Conservation (phyloP, 2,113 vertebrate genomes). For the Zeus faber region DNA sequence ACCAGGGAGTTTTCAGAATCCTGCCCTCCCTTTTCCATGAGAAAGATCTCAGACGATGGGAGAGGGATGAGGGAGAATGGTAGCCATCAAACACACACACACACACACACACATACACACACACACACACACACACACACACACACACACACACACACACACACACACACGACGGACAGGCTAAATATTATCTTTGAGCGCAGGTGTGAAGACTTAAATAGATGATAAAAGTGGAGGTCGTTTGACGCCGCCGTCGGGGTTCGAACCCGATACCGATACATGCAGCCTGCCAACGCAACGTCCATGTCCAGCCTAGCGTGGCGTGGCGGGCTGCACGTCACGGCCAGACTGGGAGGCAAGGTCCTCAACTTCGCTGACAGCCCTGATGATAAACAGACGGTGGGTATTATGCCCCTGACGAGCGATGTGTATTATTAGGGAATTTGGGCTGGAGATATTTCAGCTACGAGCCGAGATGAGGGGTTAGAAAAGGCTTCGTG, state of each 20-base stretch:
- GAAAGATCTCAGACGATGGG: conserved; percentile 15
- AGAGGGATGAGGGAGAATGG: conserved; percentile 34
- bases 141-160: background rate
- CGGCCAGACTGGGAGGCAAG: conserved; percentile 39
- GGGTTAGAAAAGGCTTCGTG: too few relatives aligned
- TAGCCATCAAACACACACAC: conserved; percentile 38
- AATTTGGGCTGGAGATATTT: conserved; percentile 2
- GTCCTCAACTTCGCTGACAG: conserved; percentile 37
- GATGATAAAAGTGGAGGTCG: conserved; percentile 50
- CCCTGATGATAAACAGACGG: conserved; percentile 42
- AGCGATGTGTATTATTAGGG: conserved; percentile 38
- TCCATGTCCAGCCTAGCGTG: too few relatives aligned
- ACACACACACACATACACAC: conserved; percentile 26
- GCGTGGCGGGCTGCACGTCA: too few relatives aligned
- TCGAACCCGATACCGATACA: conserved; percentile 20
- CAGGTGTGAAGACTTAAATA: conserved; percentile 56
- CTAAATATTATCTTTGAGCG: conserved; percentile 62
- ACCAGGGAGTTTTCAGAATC: conserved; percentile 45
- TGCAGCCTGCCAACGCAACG: conserved; percentile 10
- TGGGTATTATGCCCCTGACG: conserved; percentile 32
- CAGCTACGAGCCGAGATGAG: too few relatives aligned
- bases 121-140: background rate
- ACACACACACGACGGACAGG: conserved; percentile 27
- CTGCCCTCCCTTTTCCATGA: conserved; percentile 4
- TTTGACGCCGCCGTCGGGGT: conserved; percentile 25